Conservation (phyloP, 2,797 vertebrate genomes). For the Eutrigla gurnardus region DNA sequence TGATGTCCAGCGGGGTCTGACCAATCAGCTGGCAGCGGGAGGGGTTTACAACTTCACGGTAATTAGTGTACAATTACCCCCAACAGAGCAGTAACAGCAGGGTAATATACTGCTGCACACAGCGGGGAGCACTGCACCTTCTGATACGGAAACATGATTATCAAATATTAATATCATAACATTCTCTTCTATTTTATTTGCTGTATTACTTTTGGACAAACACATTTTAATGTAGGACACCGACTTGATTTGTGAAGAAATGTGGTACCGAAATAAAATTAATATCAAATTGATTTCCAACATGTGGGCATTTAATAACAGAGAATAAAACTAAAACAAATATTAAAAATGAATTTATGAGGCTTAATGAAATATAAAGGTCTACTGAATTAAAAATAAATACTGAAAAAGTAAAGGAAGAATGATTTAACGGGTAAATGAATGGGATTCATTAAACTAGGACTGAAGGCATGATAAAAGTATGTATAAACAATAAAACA, state of each 20-base stretch:
- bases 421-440: background rate
- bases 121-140: background rate
- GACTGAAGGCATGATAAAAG: background rate
- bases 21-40: slow-evolving; percentile 77
- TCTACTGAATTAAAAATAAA: background rate
- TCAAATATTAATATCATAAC: too few species aligned
- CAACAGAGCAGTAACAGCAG: slow-evolving; percentile 55
- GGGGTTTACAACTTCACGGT: slow-evolving; percentile 75
- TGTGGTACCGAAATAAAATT: background rate
- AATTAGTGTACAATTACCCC: slow-evolving; percentile 76
- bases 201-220: background rate
- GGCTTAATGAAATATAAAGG: background rate
- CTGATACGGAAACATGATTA: too few species aligned
- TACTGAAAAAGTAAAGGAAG: background rate
- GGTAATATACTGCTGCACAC: slow-evolving; percentile 22
- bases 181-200: too few species aligned
- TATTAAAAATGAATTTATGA: background rate
- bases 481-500: background rate
- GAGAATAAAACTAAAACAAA: background rate
- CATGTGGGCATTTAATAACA: too few species aligned
- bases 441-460: background rate
- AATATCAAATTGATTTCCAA: background rate
- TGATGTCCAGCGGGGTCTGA: slow-evolving; percentile 31
- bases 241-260: background rate
- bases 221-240: background rate